Conservation (phyloP, 1,140 invertebrate genomes). For the Anastrepha obliqua region DNA sequence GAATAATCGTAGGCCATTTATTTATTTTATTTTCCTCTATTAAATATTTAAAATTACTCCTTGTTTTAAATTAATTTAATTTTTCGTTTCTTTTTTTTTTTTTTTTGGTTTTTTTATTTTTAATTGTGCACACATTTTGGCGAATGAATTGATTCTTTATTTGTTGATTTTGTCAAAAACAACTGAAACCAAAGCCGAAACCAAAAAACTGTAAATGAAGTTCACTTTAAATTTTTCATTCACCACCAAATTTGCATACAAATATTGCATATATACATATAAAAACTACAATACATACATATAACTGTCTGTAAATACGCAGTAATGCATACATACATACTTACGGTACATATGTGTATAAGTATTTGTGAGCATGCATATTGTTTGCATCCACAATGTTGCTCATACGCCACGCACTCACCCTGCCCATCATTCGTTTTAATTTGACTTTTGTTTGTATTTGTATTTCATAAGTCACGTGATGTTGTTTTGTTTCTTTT, state of each 20-base stretch:
- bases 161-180: background rate
- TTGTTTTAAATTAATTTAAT: background rate
- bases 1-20: background rate
- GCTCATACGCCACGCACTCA: constrained; percentile 9
- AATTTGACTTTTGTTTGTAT: constrained; percentile 44
- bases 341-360: background rate
- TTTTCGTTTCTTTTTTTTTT: background rate
- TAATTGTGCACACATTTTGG: background rate
- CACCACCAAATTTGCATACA: constrained; percentile 5
- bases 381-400: background rate
- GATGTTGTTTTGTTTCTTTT: constrained; percentile 14
- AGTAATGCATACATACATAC: background rate
- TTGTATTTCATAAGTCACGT: constrained; percentile 27
- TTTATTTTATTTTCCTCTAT: background rate
- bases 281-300: background rate
- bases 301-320: no score
- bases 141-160: background rate
- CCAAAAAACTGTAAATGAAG: background rate
- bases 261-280: background rate
- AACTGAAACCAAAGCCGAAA: background rate
- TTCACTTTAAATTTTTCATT: constrained; percentile 8
- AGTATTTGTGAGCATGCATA: background rate
- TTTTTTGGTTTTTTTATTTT: background rate
- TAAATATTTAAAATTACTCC: background rate
- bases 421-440: background rate